Evolutionary conservation across 2,113 vertebrate genomes (phyloP).

Genomic region (Irena cyanogastra): DNA sequence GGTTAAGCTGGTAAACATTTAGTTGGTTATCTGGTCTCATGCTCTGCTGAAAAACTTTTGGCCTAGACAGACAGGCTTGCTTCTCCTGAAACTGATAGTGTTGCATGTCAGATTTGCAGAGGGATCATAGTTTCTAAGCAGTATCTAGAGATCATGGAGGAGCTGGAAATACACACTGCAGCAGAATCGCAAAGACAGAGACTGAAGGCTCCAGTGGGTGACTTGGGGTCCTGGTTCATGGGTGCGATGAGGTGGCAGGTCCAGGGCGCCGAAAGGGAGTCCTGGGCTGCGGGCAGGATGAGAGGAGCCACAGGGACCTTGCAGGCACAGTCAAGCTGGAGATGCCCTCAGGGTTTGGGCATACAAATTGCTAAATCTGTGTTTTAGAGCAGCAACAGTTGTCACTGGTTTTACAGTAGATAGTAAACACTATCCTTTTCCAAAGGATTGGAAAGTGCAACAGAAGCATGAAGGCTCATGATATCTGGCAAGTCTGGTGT

Average conservation of each 20-base stretch:
- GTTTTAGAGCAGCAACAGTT: neutral
- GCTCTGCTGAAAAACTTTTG: neutral
- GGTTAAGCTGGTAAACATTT: neutral
- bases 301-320: neutral
- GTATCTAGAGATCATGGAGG: neutral
- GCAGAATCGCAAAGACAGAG: rapidly evolving
- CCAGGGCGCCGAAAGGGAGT: rapidly evolving
- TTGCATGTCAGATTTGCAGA: neutral
- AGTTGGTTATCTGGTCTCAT: rapidly evolving
- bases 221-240: neutral
- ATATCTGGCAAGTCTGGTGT: rapidly evolving
- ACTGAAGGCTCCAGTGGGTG: rapidly evolving
- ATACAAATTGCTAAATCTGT: neutral
- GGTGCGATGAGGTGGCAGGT: neutral
- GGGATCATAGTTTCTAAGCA: neutral
- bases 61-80: neutral
- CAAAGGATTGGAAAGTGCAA: neutral
- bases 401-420: neutral
- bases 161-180: neutral
- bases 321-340: neutral
- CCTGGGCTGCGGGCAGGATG: neutral
- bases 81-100: neutral
- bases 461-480: neutral
- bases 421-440: neutral
- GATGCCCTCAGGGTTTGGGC: neutral